These are phyloP conservation scores for Cyanoderma ruficeps DNA, from an alignment of 2,113 vertebrate species.

Conservation along the genomic window DNA sequence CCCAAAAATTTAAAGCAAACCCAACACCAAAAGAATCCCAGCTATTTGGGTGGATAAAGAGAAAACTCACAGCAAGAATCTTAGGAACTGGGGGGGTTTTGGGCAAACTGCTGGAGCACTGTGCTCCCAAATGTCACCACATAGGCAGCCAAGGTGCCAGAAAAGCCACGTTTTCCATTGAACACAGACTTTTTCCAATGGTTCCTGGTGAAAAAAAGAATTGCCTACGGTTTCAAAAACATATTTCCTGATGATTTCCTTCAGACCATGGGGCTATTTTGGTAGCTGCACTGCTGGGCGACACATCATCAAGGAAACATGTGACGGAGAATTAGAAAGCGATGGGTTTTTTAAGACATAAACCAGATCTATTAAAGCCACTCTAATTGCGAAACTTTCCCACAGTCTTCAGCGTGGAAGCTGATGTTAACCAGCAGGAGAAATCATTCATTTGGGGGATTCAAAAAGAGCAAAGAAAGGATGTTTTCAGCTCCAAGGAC, in stretches of 20 bases:
- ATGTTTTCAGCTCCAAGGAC: conserved; percentile 28
- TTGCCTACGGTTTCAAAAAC: neutral
- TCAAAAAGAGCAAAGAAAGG: conserved; percentile 20
- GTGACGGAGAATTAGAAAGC: conserved; percentile 37
- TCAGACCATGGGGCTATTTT: neutral
- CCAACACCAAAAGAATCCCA: neutral
- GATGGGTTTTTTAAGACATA: conserved; percentile 7
- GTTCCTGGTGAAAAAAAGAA: neutral
- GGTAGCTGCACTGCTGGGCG: neutral
- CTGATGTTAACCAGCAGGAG: conserved; percentile 38
- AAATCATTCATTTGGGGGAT: neutral
- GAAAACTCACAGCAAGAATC: neutral
- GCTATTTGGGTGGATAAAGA: neutral
- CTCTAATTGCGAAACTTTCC: conserved; percentile 32
- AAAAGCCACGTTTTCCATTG: neutral
- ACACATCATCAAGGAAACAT: conserved; percentile 36
- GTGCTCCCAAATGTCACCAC: neutral
- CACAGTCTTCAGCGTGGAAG: conserved; percentile 14
- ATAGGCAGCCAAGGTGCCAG: neutral
- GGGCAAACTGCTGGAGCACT: neutral
- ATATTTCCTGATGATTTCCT: conserved; percentile 55
- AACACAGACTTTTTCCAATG: neutral
- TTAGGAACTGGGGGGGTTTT: neutral
- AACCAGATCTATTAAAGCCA: conserved; percentile 31
- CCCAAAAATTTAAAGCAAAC: neutral